Evolutionary conservation across 2,113 vertebrate species (phyloP).

Genomic region (rabbit (Oryctolagus cuniculus)): DNA sequence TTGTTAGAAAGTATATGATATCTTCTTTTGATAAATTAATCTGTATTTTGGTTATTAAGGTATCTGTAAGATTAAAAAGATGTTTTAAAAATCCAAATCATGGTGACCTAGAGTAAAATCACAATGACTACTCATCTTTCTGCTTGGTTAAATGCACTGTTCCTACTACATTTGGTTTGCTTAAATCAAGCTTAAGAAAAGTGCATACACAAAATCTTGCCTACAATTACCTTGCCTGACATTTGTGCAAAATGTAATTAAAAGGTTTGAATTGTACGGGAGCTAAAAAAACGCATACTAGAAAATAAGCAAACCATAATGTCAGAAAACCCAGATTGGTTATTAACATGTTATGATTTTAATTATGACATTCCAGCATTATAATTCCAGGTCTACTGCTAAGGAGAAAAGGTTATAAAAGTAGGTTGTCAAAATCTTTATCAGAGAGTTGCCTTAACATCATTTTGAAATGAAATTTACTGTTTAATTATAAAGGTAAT

Average conservation of each 20-base stretch:
- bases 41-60: not conserved
- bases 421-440: conserved; percentile 71
- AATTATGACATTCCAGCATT: conserved; percentile 68
- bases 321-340: conserved; percentile 47
- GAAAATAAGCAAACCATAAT: conserved; percentile 69
- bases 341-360: conserved; percentile 75
- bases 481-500: conserved; percentile 80
- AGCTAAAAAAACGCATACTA: conserved; percentile 65
- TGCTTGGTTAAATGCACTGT: conserved; percentile 44
- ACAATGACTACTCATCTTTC: conserved; percentile 50
- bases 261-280: conserved; percentile 66
- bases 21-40: conserved; percentile 43
- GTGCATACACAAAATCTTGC: conserved; percentile 33
- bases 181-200: conserved; percentile 62
- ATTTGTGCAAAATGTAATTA: conserved; percentile 75
- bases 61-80: conserved; percentile 47
- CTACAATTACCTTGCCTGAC: conserved; percentile 68
- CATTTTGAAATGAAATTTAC: conserved; percentile 74
- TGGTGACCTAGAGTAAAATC: conserved; percentile 25
- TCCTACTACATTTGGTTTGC: not conserved
- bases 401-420: conserved; percentile 64
- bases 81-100: conserved; percentile 33
- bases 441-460: conserved; percentile 65
- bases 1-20: not conserved
- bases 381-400: conserved; percentile 50